Conservation (phyloP, 2,888 invertebrate species). For the Thymelicus sylvestris region DNA sequence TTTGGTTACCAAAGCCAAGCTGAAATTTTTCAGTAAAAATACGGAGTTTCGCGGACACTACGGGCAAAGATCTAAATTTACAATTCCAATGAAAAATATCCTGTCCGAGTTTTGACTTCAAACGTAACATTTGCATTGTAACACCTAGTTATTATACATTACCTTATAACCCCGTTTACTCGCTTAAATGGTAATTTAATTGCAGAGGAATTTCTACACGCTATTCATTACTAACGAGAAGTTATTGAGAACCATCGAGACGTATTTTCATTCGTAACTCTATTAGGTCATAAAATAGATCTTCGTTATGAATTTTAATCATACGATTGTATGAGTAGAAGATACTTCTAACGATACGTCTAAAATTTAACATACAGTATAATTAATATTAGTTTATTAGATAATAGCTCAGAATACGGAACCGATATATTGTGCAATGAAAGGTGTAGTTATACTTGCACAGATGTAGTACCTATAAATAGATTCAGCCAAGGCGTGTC, state of each 20-base stretch:
- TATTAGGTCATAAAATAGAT: neutral
- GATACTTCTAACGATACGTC: no score
- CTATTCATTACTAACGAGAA: neutral
- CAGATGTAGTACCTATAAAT: no score
- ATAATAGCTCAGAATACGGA: no score
- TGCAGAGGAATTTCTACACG: neutral
- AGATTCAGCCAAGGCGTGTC: no score
- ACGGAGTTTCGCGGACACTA: conserved; percentile 12
- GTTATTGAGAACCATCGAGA: neutral
- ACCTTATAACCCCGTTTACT: conserved; percentile 12
- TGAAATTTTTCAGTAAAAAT: conserved; percentile 16
- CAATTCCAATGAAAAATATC: conserved; percentile 36
- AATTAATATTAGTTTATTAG: no score
- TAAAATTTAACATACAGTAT: no score
- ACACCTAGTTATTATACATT: conserved; percentile 33
- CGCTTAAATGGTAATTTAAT: conserved; percentile 11
- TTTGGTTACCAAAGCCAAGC: neutral
- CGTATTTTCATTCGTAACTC: neutral
- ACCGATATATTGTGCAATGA: no score
- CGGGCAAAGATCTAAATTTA: conserved; percentile 32
- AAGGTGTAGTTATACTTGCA: no score
- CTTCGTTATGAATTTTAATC: neutral
- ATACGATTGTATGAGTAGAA: no score
- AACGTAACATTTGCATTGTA: conserved; percentile 34
- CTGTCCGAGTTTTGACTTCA: conserved; percentile 28